Percentiles rank a stretch among this genome's conserved stretches.
Evolutionary conservation across 2,888 invertebrate species (phyloP).

Genomic region (Nysson spinosus): DNA sequence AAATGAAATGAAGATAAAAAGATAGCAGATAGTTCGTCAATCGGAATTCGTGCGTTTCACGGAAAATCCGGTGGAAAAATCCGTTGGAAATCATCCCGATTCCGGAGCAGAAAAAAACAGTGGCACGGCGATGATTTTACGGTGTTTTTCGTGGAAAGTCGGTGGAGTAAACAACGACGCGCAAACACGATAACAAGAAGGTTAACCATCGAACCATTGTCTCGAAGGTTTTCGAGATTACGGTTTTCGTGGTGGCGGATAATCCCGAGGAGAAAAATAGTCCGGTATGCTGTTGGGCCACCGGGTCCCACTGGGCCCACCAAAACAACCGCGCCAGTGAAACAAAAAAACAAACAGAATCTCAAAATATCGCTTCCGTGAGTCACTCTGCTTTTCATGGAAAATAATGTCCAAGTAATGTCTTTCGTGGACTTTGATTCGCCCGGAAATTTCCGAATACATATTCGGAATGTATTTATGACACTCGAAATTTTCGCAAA

Average conservation of each 20-base stretch:
- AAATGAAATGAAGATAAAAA: too few relatives aligned
- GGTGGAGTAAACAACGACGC: conserved; percentile 17
- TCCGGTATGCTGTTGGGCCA: background rate
- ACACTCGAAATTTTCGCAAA: too few relatives aligned
- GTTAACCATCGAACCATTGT: conserved; percentile 15
- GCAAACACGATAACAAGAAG: conserved; percentile 36
- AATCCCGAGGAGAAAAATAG: conserved; percentile 26
- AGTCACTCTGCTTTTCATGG: background rate
- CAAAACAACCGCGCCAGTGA: too few relatives aligned
- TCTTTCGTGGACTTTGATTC: too few relatives aligned
- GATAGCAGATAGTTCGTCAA: too few relatives aligned
- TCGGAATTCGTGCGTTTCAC: background rate
- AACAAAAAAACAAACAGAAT: conserved; percentile 20
- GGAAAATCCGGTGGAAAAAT: too few relatives aligned
- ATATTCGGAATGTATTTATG: too few relatives aligned
- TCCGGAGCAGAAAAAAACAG: conserved; percentile 3
- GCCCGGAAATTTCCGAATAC: too few relatives aligned
- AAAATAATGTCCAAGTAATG: too few relatives aligned
- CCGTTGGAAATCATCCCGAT: background rate
- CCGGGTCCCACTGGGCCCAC: background rate
- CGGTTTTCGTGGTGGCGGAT: conserved; percentile 12
- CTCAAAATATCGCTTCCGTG: background rate
- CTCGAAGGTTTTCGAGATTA: conserved; percentile 20
- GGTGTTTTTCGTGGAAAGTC: conserved; percentile 6
- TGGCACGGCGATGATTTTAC: background rate